Conservation (phyloP, 2,797 vertebrate species). For the Nannoperca obscura region DNA sequence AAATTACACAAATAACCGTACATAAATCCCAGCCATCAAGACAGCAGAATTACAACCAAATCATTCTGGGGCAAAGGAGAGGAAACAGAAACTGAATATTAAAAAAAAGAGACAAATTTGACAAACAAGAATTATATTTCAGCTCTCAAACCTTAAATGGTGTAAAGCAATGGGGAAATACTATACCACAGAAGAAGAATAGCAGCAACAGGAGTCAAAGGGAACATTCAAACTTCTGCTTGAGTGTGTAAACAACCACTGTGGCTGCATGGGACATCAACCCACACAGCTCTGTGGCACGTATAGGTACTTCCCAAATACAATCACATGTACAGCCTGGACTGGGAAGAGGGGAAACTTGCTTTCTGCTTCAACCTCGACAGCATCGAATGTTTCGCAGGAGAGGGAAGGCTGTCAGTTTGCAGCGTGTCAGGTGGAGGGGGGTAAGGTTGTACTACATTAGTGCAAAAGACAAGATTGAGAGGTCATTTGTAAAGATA, state of each 20-base stretch:
- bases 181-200: conserved; percentile 53
- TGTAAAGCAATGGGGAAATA: conserved; percentile 36
- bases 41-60: conserved; percentile 39
- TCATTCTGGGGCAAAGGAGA: conserved; percentile 15
- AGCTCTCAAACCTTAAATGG: conserved; percentile 29
- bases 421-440: conserved; percentile 44
- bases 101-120: conserved; percentile 24
- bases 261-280: conserved; percentile 22
- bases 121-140: conserved; percentile 38
- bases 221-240: conserved; percentile 52
- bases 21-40: conserved; percentile 49
- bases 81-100: conserved; percentile 39
- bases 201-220: conserved; percentile 76
- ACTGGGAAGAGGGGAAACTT: conserved; percentile 35
- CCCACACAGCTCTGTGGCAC: conserved; percentile 58
- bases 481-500: conserved; percentile 68
- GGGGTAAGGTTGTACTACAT: conserved; percentile 47
- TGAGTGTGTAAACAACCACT: conserved; percentile 72
- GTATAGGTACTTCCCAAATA: conserved; percentile 52
- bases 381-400: conserved; percentile 18
- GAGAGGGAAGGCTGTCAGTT: conserved; percentile 27
- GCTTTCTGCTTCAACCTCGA: conserved; percentile 22
- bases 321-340: conserved; percentile 42
- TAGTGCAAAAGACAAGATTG: conserved; percentile 77
- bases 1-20: conserved; percentile 53